Conservation (phyloP, 2,888 invertebrate species). For the Epiblema foenella region DNA sequence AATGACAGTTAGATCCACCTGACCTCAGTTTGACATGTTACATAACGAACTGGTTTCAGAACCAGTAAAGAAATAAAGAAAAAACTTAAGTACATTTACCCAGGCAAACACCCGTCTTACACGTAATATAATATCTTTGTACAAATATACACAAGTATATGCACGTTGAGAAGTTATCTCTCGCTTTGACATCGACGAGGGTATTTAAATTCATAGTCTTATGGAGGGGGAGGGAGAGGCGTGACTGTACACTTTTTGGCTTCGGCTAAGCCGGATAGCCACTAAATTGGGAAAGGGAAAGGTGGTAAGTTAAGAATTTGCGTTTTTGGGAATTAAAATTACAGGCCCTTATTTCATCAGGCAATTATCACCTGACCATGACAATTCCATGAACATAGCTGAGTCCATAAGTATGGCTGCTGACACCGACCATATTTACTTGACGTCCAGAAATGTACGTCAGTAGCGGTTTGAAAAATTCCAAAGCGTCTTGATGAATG, state of each 20-base stretch:
- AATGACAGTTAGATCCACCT: no score
- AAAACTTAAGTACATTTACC: neutral
- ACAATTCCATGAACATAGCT: no score
- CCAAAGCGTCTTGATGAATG: no score
- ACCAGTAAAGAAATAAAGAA: neutral
- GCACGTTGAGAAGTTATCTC: slow-evolving; percentile 32
- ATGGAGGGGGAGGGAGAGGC: slow-evolving; percentile 75
- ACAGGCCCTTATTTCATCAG: neutral
- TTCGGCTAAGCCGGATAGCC: slow-evolving; percentile 82
- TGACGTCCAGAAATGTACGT: no score
- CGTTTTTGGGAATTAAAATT: slow-evolving; percentile 35
- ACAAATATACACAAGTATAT: slow-evolving; percentile 20
- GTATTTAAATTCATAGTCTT: slow-evolving; percentile 85
- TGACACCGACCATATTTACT: no score
- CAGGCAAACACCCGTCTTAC: neutral
- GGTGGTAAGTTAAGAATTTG: slow-evolving; percentile 50
- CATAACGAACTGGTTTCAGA: neutral
- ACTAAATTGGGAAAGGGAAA: slow-evolving; percentile 55
- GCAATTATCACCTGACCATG: neutral
- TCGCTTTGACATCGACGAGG: slow-evolving; percentile 83
- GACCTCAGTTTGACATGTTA: no score
- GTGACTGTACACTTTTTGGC: slow-evolving; percentile 85
- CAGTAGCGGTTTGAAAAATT: no score
- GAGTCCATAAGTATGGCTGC: no score
- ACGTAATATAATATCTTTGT: slow-evolving; percentile 9